Evolutionary conservation across 2,797 vertebrate genomes (phyloP).

Genomic region (Uromys caudimaculatus): DNA sequence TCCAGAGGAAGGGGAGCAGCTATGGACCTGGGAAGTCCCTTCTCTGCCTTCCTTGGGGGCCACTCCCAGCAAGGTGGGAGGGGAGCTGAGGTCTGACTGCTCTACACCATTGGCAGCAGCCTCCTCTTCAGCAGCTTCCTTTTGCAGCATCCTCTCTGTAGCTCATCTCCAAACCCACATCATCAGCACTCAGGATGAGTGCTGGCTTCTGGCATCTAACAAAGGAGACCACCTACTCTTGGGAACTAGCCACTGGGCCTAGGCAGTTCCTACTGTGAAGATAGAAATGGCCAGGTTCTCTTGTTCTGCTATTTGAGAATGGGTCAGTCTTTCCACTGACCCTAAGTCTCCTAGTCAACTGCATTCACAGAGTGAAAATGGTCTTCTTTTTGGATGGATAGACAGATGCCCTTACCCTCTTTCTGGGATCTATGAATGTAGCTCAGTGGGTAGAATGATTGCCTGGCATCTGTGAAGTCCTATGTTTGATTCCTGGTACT

Average conservation of each 20-base stretch:
- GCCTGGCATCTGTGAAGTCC: not conserved
- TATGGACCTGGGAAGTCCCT: not conserved
- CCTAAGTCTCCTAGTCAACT: not conserved
- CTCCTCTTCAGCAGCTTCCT: not conserved
- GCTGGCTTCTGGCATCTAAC: not conserved
- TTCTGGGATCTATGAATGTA: not conserved
- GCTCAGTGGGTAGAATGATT: not conserved
- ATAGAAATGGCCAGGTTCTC: not conserved
- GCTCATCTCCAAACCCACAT: not conserved
- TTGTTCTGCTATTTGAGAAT: not conserved
- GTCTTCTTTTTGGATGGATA: not conserved
- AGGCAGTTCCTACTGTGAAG: not conserved
- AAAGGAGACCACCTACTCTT: not conserved
- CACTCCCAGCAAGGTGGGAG: not conserved
- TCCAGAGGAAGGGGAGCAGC: not conserved
- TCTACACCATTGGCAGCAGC: not conserved
- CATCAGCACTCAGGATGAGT: not conserved
- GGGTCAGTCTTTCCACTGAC: not conserved
- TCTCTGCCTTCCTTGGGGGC: not conserved
- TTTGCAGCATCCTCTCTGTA: not conserved
- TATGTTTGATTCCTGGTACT: not conserved
- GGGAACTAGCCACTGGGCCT: not conserved
- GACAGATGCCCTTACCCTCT: not conserved
- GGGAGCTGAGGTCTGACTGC: not conserved
- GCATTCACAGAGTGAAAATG: not conserved